Conservation (phyloP, 2,888 invertebrate genomes). For the Apodemia mormo region DNA sequence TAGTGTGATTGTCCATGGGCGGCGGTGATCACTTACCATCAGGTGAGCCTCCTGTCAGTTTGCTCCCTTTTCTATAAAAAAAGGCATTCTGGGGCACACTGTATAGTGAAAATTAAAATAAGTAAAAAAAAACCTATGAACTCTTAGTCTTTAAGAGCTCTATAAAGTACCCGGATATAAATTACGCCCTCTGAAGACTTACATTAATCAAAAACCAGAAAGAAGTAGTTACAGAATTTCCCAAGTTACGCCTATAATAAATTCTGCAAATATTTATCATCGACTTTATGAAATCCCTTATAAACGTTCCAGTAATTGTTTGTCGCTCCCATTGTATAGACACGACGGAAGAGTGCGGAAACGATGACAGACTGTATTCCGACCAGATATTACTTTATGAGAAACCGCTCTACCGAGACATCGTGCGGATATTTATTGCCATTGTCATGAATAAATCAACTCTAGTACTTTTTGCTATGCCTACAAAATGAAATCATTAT, state of each 20-base stretch:
- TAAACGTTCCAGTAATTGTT: constrained; percentile 28
- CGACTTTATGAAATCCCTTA: constrained; percentile 35
- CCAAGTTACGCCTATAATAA: no score
- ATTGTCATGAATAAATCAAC: constrained; percentile 11
- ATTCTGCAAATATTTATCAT: constrained; percentile 22
- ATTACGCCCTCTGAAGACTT: no score
- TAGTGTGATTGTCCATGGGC: no score
- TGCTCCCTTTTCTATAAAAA: no score
- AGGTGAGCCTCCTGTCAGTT: no score
- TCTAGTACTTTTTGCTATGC: not conserved
- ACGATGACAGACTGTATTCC: constrained; percentile 56
- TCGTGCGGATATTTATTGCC: constrained; percentile 22
- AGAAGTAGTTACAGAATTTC: not conserved
- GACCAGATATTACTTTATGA: constrained; percentile 47
- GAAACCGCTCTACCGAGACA: constrained; percentile 6
- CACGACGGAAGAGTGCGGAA: constrained; percentile 47
- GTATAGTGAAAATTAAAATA: no score
- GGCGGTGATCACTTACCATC: no score
- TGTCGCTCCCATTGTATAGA: constrained; percentile 32
- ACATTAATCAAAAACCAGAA: not conserved
- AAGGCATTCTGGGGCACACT: no score
- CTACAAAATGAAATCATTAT: not conserved
- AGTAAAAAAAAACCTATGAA: no score
- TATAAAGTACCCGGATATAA: no score
- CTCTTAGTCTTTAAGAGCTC: no score